Percentiles rank a stretch among this genome's conserved stretches.
Evolutionary conservation across 2,797 vertebrate species (phyloP).

Genomic region (Gadopsis marmoratus): DNA sequence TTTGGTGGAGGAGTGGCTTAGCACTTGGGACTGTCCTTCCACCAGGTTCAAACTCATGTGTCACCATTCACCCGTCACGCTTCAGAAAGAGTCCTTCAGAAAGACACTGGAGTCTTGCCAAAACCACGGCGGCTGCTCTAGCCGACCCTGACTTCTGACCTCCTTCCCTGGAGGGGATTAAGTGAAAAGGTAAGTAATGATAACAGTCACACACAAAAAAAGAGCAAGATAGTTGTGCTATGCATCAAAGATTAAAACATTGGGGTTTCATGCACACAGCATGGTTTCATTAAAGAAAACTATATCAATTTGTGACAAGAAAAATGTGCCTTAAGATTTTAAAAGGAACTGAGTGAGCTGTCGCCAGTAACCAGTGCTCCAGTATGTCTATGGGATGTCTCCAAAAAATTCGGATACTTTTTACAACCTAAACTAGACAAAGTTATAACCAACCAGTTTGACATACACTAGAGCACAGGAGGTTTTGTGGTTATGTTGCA

Average conservation of each 20-base stretch:
- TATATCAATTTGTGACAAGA: not conserved
- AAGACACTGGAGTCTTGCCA: slow-evolving; percentile 23
- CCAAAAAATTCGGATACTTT: not conserved
- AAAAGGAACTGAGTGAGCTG: not conserved
- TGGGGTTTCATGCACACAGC: not conserved
- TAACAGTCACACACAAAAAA: not conserved
- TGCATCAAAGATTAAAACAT: not conserved
- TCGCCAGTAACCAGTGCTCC: not conserved
- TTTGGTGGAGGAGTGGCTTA: not conserved
- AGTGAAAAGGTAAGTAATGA: slow-evolving; percentile 8
- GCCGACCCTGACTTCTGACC: slow-evolving; percentile 29
- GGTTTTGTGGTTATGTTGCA: not conserved
- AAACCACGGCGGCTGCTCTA: not conserved
- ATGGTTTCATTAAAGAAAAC: not conserved
- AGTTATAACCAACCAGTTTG: not conserved
- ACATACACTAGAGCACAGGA: accelerated
- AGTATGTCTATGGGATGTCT: not conserved
- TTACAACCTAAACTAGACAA: not conserved
- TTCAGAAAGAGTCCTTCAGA: slow-evolving; percentile 6
- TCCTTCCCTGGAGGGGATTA: slow-evolving; percentile 2
- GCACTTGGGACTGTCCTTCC: slow-evolving; percentile 18
- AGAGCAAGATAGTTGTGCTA: not conserved
- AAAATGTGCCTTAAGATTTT: not conserved
- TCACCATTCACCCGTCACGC: not conserved
- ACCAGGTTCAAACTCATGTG: slow-evolving; percentile 2